Percentiles rank a stretch among this genome's conserved stretches.
These are phyloP conservation scores for Drosophila acutilabella DNA, from an alignment of 2,888 invertebrate species.

Conservation along the genomic window DNA sequence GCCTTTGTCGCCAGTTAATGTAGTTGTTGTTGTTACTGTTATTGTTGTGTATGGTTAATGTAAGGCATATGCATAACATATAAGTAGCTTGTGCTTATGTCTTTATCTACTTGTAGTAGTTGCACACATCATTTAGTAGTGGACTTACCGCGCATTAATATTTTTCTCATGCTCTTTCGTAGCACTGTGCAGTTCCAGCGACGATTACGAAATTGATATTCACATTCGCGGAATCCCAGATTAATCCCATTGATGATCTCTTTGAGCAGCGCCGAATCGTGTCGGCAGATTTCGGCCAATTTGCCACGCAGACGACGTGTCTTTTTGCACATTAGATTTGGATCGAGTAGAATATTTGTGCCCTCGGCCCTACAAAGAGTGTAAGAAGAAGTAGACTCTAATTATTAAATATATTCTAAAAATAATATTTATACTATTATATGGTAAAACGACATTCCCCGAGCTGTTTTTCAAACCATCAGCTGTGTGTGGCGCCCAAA, in stretches of 20 bases:
- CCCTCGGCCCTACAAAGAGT: constrained; percentile 89
- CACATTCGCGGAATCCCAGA: constrained; percentile 93
- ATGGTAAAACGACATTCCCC: too few relatives aligned
- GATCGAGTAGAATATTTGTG: constrained; percentile 95
- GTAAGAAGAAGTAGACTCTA: too few relatives aligned
- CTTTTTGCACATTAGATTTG: constrained; percentile 94
- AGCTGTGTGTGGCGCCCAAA: constrained; percentile 34
- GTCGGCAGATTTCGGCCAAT: constrained; percentile 92
- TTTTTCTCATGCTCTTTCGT: constrained; percentile 89
- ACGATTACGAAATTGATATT: constrained; percentile 93
- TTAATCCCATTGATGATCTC: constrained; percentile 94
- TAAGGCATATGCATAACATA: constrained; percentile 11
- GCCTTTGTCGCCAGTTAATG: constrained; percentile 39
- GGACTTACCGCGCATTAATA: constrained; percentile 92
- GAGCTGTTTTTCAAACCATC: not conserved
- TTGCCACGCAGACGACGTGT: constrained; percentile 91
- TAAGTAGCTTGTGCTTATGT: constrained; percentile 11
- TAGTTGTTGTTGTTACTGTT: constrained; percentile 1
- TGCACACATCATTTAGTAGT: constrained; percentile 26
- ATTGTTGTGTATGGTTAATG: constrained; percentile 18
- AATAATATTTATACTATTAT: too few relatives aligned
- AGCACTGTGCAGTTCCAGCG: constrained; percentile 96
- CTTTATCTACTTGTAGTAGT: constrained; percentile 12
- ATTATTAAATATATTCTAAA: too few relatives aligned
- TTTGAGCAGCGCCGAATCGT: constrained; percentile 92